A percentile compares a stretch with the other conserved stretches of the same genome.
Evolutionary conservation across 2,888 invertebrate genomes (phyloP).

Genomic region (Caenorhabditis sp.): DNA sequence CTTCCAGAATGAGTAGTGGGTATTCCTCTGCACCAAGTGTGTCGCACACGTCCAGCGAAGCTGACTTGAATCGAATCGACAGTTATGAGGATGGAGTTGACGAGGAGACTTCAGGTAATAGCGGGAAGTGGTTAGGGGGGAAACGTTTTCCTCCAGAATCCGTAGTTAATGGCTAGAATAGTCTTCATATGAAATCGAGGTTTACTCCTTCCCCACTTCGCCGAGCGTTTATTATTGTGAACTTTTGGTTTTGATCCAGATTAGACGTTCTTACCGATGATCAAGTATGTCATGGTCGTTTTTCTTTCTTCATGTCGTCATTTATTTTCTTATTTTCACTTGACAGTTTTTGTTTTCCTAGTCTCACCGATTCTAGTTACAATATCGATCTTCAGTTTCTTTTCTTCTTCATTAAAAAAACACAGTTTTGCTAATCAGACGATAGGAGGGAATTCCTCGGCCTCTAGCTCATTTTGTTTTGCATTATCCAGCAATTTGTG

Average conservation of each 20-base stretch:
- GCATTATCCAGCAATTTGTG: too few relatives aligned
- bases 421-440: too few relatives aligned
- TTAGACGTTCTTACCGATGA: not conserved
- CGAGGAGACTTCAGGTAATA: conserved; percentile 36
- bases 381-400: not conserved
- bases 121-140: conserved; percentile 19
- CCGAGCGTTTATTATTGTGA: not conserved
- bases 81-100: conserved; percentile 32
- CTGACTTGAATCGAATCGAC: conserved; percentile 37
- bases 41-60: conserved; percentile 47
- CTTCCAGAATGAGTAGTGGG: conserved; percentile 66
- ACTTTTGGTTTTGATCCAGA: conserved; percentile 2
- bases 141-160: not conserved
- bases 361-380: not conserved
- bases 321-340: not conserved
- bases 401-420: too few relatives aligned
- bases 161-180: not conserved
- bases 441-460: too few relatives aligned
- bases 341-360: not conserved
- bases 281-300: not conserved
- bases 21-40: conserved; percentile 60
- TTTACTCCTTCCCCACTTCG: not conserved
- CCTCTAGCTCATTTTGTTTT: too few relatives aligned
- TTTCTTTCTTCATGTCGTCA: not conserved
- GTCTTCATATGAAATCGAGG: not conserved